phyloP scores from a whole-genome alignment of 2,113 vertebrate species.

The Callopanchax toddi region DNA sequence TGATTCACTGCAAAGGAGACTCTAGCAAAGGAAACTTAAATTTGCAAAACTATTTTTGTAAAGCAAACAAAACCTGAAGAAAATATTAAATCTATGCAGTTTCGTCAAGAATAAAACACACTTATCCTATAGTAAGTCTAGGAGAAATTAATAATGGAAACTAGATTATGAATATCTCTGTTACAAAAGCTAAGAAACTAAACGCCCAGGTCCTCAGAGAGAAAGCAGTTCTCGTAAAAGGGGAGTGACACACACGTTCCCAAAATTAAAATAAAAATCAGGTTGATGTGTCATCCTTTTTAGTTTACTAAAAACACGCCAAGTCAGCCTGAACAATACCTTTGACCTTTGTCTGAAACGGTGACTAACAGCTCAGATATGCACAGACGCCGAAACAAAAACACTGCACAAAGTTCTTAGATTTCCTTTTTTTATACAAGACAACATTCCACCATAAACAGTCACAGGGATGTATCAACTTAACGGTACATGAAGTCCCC shows the following conservation, averaged over 20 bases:
- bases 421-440: background rate
- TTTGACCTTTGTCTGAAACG: conserved; percentile 15
- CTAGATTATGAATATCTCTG: too few species aligned
- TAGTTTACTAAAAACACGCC: background rate
- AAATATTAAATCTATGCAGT: too few species aligned
- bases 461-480: conserved; percentile 18
- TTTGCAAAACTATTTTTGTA: too few species aligned
- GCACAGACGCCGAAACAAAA: conserved; percentile 11
- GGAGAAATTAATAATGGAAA: too few species aligned
- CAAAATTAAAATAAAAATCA: background rate
- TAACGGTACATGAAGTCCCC: conserved; percentile 2
- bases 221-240: too few species aligned
- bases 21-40: too few species aligned
- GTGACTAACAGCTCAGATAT: conserved; percentile 35
- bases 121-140: too few species aligned
- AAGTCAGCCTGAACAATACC: conserved; percentile 14
- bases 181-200: too few species aligned
- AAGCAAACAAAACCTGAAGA: too few species aligned
- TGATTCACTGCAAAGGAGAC: too few species aligned
- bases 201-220: too few species aligned
- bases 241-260: background rate
- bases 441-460: conserved; percentile 37
- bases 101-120: too few species aligned
- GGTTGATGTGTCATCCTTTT: conserved; percentile 8
- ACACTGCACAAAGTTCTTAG: conserved; percentile 4